Evolutionary conservation across 1,140 invertebrate species (phyloP), one percentile per base, ranked within the genome.

Genomic region (Eurosta solidaginis): DNA sequence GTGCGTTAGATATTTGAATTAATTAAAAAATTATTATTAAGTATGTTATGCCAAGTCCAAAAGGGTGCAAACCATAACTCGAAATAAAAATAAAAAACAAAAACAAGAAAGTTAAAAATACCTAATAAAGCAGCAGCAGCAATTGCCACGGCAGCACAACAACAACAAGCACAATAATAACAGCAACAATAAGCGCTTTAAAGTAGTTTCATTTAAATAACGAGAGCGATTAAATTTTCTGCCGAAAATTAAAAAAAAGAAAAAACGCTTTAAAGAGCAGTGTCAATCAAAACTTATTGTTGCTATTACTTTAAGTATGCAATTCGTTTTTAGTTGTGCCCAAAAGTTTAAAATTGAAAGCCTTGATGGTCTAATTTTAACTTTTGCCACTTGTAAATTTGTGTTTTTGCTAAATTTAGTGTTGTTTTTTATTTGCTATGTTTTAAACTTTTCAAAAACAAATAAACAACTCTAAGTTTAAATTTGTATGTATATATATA

Each of bases 171-270:
- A 22, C n/a, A 42, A 7, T 33, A 33, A 63, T 20, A n/a, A 14
- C 52, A 59, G 29, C 3, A 33, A 59, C 27, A 29, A 36, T 29
- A 33, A 63, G 0, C 29, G 54, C 9, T 25, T 63, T 29, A 68
- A 68, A 40, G 59, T 42, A 40, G 40, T 68, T 68, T 68, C 33
- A 68, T 40, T 68, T 68, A 40, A 68, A 68, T 68, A 68, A 68
- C 59, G 36, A 68, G 40, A 40, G n/a, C 33, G 6, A 68, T 40
- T 42, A 25, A 68, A 68, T 17, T 22, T 27, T 42, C 22, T 68
- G 59, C 3, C 17, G n/a, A 40, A 68, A 63, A 63, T 63, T 29
- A 63, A 54, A 10, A 20, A n/a, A 49, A 17, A 25, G 14, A 22
- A 9, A 25, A 14, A 33, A 14, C 25, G 54, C 25, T 17, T 5